phyloP scores from a whole-genome alignment of 2,113 vertebrate genomes.

The Theropithecus gelada region DNA sequence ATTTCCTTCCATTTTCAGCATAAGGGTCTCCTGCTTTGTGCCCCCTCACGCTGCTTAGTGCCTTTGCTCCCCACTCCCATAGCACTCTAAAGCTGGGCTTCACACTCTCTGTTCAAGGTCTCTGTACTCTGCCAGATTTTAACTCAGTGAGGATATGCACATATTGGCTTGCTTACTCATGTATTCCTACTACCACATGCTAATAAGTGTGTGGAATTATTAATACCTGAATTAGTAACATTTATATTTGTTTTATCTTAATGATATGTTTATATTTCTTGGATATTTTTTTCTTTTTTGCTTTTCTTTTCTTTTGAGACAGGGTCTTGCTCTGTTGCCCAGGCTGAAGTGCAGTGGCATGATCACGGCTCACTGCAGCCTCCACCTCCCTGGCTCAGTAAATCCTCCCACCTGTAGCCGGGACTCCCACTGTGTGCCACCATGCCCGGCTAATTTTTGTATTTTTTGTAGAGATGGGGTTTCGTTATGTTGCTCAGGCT shows the following conservation, averaged over 20 bases:
- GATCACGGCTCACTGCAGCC: no score
- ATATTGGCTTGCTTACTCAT: neutral
- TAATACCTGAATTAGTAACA: neutral
- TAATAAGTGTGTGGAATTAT: neutral
- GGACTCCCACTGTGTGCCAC: no score
- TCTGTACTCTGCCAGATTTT: neutral
- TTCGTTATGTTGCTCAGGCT: no score
- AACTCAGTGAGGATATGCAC: neutral
- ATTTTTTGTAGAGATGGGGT: no score
- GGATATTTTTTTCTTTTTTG: no score
- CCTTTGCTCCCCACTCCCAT: neutral
- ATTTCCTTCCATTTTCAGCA: neutral
- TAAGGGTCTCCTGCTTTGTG: no score
- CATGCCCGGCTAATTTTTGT: no score
- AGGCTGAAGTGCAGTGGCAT: no score
- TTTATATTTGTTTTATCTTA: neutral
- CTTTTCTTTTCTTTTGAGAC: neutral
- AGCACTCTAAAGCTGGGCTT: neutral
- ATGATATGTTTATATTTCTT: neutral
- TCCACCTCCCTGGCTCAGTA: no score
- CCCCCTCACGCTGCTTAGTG: neutral
- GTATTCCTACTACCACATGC: neutral
- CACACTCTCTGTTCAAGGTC: fast-evolving
- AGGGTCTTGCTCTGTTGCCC: no score
- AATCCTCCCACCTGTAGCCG: no score